phyloP scores from a whole-genome alignment of 2,888 invertebrate genomes.

The Drosophila sordidapex region DNA sequence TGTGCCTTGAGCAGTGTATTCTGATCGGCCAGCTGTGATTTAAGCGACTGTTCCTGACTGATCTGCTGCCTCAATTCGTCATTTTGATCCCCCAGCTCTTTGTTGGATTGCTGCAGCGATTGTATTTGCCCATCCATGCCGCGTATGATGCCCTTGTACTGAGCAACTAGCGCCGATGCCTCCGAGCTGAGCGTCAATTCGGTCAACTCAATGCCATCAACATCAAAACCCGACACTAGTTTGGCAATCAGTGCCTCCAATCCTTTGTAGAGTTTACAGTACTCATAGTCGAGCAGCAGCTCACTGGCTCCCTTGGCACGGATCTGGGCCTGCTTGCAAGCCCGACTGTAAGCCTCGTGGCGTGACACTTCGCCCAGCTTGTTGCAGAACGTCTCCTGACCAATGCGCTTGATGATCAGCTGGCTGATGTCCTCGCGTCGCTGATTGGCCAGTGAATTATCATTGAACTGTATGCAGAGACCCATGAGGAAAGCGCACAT shows the following conservation, averaged over 20 bases:
- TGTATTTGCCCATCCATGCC: conserved; percentile 92
- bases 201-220: conserved; percentile 85
- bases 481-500: conserved; percentile 97
- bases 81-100: conserved; percentile 74
- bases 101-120: conserved; percentile 81
- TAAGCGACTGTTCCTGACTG: conserved; percentile 89
- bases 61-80: conserved; percentile 85
- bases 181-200: conserved; percentile 85
- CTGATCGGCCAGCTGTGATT: conserved; percentile 93
- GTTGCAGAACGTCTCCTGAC: conserved; percentile 93
- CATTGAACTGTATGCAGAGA: conserved; percentile 95
- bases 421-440: conserved; percentile 90
- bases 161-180: conserved; percentile 85
- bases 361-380: conserved; percentile 94
- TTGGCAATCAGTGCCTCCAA: conserved; percentile 88
- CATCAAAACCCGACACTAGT: conserved; percentile 85
- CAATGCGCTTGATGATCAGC: conserved; percentile 95
- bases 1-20: conserved; percentile 93
- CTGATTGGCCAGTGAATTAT: conserved; percentile 91
- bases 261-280: conserved; percentile 95
- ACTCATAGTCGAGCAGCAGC: conserved; percentile 96
- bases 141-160: conserved; percentile 95
- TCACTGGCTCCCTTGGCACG: conserved; percentile 91
- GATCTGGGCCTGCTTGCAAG: conserved; percentile 97
- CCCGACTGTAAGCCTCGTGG: conserved; percentile 95